Conservation (phyloP, 2,888 invertebrate genomes). For the Endomychus coccineus region DNA sequence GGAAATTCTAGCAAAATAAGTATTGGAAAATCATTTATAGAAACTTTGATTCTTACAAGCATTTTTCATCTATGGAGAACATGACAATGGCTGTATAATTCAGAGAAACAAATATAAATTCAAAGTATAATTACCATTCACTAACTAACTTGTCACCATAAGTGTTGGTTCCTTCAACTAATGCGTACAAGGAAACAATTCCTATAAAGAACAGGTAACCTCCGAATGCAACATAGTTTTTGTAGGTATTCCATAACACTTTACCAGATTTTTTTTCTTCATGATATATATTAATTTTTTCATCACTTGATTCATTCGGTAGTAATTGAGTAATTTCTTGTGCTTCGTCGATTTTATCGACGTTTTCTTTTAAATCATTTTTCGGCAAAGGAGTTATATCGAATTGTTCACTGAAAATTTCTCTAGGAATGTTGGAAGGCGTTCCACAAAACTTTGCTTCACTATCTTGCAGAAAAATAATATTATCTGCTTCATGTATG, state of each 20-base stretch:
- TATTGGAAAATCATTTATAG: too few species aligned
- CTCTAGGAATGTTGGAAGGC: slow-evolving; percentile 3
- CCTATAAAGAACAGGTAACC: slow-evolving; percentile 16
- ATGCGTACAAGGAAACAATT: slow-evolving; percentile 24
- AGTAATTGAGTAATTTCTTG: slow-evolving; percentile 3
- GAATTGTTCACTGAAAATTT: too few species aligned
- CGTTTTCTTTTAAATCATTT: slow-evolving; percentile 9
- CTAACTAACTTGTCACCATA: slow-evolving; percentile 27
- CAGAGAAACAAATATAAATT: too few species aligned
- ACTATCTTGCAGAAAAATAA: slow-evolving; percentile 14
- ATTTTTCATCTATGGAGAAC: too few species aligned
- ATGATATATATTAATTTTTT: slow-evolving; percentile 12
- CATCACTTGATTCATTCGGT: slow-evolving; percentile 2
- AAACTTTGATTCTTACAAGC: too few species aligned
- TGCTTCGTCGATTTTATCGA: slow-evolving; percentile 2
- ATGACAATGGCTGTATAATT: too few species aligned
- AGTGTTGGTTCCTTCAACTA: slow-evolving; percentile 24
- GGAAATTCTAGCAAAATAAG: too few species aligned
- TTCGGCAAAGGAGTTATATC: too few species aligned
- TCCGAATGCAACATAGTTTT: slow-evolving; percentile 12
- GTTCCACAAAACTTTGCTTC: slow-evolving; percentile 8
- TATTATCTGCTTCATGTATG: slow-evolving; percentile 27
- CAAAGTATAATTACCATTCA: slow-evolving; percentile 31
- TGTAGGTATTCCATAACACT: slow-evolving; percentile 10
- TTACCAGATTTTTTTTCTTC: slow-evolving; percentile 13